These are phyloP conservation scores for Plagodis pulveraria DNA, from an alignment of 2,888 invertebrate genomes.

Conservation along the genomic window DNA sequence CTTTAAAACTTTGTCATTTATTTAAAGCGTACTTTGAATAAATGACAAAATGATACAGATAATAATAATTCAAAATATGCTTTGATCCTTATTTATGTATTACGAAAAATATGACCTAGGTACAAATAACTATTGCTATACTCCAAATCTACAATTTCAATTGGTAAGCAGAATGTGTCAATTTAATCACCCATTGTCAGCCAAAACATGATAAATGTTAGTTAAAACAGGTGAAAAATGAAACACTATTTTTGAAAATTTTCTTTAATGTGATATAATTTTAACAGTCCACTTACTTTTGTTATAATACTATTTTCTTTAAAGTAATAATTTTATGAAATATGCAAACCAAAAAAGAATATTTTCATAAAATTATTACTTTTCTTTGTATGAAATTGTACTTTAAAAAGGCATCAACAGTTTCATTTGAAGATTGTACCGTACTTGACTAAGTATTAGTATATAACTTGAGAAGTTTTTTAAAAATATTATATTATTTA, in stretches of 20 bases:
- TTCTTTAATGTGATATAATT: conserved; percentile 78
- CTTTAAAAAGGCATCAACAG: conserved; percentile 55
- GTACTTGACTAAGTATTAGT: too few species aligned
- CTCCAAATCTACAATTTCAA: conserved; percentile 24
- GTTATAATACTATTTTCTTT: conserved; percentile 38
- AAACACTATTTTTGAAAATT: conserved; percentile 63
- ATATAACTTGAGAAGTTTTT: not conserved
- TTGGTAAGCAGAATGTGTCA: conserved; percentile 79
- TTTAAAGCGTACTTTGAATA: too few species aligned
- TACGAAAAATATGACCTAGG: not conserved
- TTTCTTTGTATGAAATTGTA: conserved; percentile 50
- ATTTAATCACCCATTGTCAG: conserved; percentile 65
- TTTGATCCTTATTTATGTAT: too few species aligned
- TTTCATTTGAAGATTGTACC: conserved; percentile 12
- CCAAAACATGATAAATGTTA: conserved; percentile 44
- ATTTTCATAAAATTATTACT: conserved; percentile 11
- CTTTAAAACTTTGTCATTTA: too few species aligned
- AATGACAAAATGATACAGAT: too few species aligned
- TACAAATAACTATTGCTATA: conserved; percentile 7
- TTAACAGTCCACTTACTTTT: conserved; percentile 79
- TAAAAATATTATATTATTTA: not conserved
- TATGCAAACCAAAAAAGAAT: conserved; percentile 42
- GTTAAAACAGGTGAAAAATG: conserved; percentile 53
- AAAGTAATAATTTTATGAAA: conserved; percentile 41
- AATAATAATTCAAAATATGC: too few species aligned